phyloP scores from a whole-genome alignment of 64 coral and sea anemone species.

The Pachyseris speciosa region DNA sequence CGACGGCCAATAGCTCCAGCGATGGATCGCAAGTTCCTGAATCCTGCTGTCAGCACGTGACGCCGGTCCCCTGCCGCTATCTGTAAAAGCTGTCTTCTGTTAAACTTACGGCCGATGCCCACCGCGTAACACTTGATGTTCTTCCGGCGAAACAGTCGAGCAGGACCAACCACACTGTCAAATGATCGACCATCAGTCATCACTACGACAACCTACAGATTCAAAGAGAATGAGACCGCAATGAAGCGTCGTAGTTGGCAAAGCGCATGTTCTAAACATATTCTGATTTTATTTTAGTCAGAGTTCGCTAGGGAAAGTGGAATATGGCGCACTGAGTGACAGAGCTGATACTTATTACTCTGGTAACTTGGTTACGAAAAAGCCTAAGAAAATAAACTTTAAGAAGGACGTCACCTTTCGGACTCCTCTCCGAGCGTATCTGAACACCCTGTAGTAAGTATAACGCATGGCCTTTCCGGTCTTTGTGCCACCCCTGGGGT shows the following conservation, averaged over 20 bases:
- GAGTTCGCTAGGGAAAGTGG: too few relatives aligned
- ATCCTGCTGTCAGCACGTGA: conserved; percentile 58
- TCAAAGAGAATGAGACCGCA: background rate
- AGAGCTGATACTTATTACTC: too few relatives aligned
- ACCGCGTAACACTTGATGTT: conserved; percentile 46
- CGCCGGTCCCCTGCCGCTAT: conserved; percentile 41
- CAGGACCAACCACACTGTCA: conserved; percentile 6
- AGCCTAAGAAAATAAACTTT: conserved; percentile 6
- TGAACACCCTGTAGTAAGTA: conserved; percentile 32
- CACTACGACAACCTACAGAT: conserved; percentile 36
- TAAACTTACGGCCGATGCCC: conserved; percentile 59
- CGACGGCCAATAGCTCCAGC: conserved; percentile 36
- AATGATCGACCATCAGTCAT: conserved; percentile 66
- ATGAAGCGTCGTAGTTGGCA: too few relatives aligned
- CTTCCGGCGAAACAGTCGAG: conserved; percentile 6
- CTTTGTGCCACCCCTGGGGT: conserved; percentile 68
- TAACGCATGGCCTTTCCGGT: conserved; percentile 51
- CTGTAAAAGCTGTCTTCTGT: conserved; percentile 30
- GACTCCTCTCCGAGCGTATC: background rate
- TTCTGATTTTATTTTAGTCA: too few relatives aligned
- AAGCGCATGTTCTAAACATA: too few relatives aligned
- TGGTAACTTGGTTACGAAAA: background rate
- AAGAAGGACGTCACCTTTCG: conserved; percentile 49
- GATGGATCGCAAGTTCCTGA: conserved; percentile 36
- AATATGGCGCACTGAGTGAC: too few relatives aligned